phyloP scores from a whole-genome alignment of 2,113 vertebrate species.

The Nannobrachium achirus region DNA sequence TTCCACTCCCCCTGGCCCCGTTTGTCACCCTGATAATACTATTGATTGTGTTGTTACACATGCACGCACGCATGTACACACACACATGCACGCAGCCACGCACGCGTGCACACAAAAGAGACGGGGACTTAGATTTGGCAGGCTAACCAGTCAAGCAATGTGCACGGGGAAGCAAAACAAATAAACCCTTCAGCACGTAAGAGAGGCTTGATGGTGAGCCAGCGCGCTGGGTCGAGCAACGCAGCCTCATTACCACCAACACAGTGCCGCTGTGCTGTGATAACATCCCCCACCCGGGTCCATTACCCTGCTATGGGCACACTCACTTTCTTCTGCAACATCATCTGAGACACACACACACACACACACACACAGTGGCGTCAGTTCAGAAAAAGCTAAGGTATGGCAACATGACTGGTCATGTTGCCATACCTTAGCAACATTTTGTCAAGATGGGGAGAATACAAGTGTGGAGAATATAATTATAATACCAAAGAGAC shows the following conservation, averaged over 20 bases:
- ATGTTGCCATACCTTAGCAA: no score
- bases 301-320: constrained; percentile 57
- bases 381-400: no score
- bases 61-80: no score
- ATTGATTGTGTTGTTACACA: constrained; percentile 2
- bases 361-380: no score
- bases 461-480: no score
- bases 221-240: constrained; percentile 32
- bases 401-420: no score
- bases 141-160: constrained; percentile 9
- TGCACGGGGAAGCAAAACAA: constrained; percentile 45
- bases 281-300: constrained; percentile 40
- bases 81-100: no score
- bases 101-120: no score
- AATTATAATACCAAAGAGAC: no score
- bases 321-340: constrained; percentile 36
- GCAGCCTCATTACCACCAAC: constrained; percentile 57
- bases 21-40: constrained; percentile 39
- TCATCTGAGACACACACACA: constrained; percentile 33
- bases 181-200: constrained; percentile 38
- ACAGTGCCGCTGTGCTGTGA: constrained; percentile 45
- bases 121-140: background rate
- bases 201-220: constrained; percentile 31
- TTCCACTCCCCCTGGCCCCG: constrained; percentile 15
- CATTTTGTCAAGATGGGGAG: no score